Percentiles rank a stretch among this genome's conserved stretches.
These are phyloP conservation scores for Neosalanx taihuensis DNA, from an alignment of 2,797 vertebrate species.

Conservation along the genomic window DNA sequence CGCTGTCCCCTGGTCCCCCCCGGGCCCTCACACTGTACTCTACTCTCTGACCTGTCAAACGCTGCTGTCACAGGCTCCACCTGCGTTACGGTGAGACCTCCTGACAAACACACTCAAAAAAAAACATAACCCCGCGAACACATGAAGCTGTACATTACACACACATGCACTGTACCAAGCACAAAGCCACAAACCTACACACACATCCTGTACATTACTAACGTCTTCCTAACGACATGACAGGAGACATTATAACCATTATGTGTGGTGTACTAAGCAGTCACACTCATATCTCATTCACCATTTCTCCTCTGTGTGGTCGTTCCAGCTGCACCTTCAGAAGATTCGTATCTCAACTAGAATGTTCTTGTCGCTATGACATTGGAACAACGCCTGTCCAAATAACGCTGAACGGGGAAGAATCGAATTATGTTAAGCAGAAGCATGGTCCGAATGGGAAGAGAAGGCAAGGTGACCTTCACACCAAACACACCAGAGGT, in stretches of 20 bases:
- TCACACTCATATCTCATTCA: background rate
- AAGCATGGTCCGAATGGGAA: slow-evolving; percentile 16
- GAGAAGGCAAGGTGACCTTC: slow-evolving; percentile 9
- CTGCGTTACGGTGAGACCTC: background rate
- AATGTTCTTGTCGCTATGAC: background rate
- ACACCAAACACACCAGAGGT: slow-evolving; percentile 15
- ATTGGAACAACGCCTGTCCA: background rate
- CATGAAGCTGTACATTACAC: background rate
- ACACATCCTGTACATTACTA: no score
- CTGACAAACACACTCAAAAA: slow-evolving; percentile 1
- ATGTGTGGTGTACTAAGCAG: background rate
- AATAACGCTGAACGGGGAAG: slow-evolving; percentile 7
- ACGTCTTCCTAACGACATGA: no score
- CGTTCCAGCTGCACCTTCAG: background rate
- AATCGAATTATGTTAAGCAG: slow-evolving; percentile 5
- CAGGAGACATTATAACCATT: background rate
- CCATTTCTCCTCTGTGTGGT: background rate
- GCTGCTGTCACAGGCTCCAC: slow-evolving; percentile 19
- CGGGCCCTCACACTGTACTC: slow-evolving; percentile 19
- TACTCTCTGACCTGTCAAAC: slow-evolving; percentile 43
- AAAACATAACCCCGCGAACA: slow-evolving; percentile 13
- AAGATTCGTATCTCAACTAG: background rate
- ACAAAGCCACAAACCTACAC: no score
- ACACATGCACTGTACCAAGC: background rate
- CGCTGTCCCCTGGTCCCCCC: slow-evolving; percentile 22